Evolutionary conservation across 2,888 invertebrate species (phyloP).

Genomic region (Nomada fabriciana): DNA sequence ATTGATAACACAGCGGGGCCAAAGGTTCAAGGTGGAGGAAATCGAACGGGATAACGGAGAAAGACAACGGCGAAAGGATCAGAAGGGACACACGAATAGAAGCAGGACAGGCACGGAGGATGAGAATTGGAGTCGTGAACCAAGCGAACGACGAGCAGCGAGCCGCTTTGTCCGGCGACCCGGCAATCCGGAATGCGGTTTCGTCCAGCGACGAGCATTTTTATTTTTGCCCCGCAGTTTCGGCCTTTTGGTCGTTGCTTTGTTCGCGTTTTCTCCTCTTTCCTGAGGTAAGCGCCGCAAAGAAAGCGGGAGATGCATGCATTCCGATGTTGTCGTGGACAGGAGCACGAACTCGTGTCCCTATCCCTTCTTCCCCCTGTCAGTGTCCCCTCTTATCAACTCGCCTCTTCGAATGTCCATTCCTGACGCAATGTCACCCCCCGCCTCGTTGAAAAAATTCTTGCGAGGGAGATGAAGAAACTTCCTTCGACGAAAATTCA

Average conservation of each 20-base stretch:
- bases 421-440: slow-evolving; percentile 35
- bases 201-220: slow-evolving; percentile 71
- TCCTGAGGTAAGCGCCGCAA: slow-evolving; percentile 63
- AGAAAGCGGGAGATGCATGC: slow-evolving; percentile 74
- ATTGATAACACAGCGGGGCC: slow-evolving; percentile 30
- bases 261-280: slow-evolving; percentile 70
- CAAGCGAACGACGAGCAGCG: slow-evolving; percentile 59
- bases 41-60: slow-evolving; percentile 23
- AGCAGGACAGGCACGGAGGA: slow-evolving; percentile 41
- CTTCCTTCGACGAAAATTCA: slow-evolving; percentile 8
- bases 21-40: slow-evolving; percentile 15
- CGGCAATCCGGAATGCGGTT: slow-evolving; percentile 77
- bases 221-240: slow-evolving; percentile 72
- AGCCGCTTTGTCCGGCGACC: slow-evolving; percentile 72
- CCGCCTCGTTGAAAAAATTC: slow-evolving; percentile 26
- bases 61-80: slow-evolving; percentile 25
- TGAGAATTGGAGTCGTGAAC: slow-evolving; percentile 63
- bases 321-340: slow-evolving; percentile 72
- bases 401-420: slow-evolving; percentile 38
- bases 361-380: slow-evolving; percentile 18
- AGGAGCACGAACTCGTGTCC: slow-evolving; percentile 52
- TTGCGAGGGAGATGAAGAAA: slow-evolving; percentile 42
- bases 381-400: slow-evolving; percentile 44
- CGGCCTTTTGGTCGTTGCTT: slow-evolving; percentile 65
- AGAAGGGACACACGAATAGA: slow-evolving; percentile 35